Base-by-base conservation (phyloP, 2,797 vertebrate species). In the Eulemur mongoz region DNA sequence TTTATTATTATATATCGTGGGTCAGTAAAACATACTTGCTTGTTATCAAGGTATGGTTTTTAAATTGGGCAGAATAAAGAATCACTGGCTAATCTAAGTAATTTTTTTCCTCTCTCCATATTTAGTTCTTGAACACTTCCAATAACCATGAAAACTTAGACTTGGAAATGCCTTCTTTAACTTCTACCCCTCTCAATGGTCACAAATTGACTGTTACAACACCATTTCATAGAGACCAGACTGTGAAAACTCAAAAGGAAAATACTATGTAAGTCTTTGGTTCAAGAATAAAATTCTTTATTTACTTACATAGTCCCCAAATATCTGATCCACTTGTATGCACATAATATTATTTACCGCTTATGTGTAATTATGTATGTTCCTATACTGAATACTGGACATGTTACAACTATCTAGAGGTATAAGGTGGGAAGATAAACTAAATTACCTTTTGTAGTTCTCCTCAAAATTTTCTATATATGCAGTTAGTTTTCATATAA, bases 51-150 rank as follows among this genome's bases (percentile, higher is more conserved):
- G 43, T 81, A 25, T 94, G 38, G 79, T 91, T 96, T 92, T 96
- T 89, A 82, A 91, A n/a, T 92, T 97, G 38, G 78, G 0, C 22
- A 87, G n/a, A 5, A 0, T 93, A 76, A 96, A 91, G 89, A 93
- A 63, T 85, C 30, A 72, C 0, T 69, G 1, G 75, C 93, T 94
- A 98, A 96, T 93, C 14, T 92, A 95, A 70, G 57, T 72, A 75
- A 76, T 95, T 61, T 84, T 98, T 45, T 83, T 96, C 91, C 93
- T 97, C 94, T 98, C 72, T 40, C 97, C 79, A 25, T 89, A 32
- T 93, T 91, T 98, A 99, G 99, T 99, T 99, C 98, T 99, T 99
- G 97, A 99, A 99, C 98, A 99, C 99, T 92, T 99, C 99, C 43
- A 98, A 99, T 98, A 99, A 70, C 97, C 99, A 99, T 0, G 99